These are phyloP conservation scores for Torymus texanus DNA, from an alignment of 2,888 invertebrate species.

Conservation along the genomic window DNA sequence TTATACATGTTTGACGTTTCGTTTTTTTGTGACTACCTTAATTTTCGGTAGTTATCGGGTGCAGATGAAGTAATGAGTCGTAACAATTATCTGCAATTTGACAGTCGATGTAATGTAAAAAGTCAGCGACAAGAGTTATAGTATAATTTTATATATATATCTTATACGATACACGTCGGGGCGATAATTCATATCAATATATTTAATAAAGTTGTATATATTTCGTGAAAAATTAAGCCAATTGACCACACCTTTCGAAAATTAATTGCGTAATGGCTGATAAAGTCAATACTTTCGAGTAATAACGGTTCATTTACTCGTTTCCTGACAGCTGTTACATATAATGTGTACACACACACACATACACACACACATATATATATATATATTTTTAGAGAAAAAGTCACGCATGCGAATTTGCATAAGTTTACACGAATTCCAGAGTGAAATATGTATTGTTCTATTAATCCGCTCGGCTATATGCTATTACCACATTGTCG, in stretches of 20 bases:
- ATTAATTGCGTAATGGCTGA: constrained; percentile 14
- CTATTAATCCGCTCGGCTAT: not conserved
- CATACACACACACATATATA: too few relatives aligned
- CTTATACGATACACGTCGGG: not conserved
- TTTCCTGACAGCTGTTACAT: not conserved
- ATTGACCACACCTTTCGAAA: constrained; percentile 21
- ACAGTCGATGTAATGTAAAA: not conserved
- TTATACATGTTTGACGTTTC: too few relatives aligned
- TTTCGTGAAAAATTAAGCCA: not conserved
- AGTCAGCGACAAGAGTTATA: too few relatives aligned
- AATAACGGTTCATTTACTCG: not conserved
- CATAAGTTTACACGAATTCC: not conserved
- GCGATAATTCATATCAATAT: constrained; percentile 4
- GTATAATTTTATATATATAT: too few relatives aligned
- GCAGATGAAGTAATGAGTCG: not conserved
- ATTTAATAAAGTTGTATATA: not conserved
- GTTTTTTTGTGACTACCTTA: not conserved
- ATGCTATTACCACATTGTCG: constrained; percentile 3
- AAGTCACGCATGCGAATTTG: not conserved
- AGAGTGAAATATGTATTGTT: constrained; percentile 13
- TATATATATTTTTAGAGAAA: constrained; percentile 4
- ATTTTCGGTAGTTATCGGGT: not conserved
- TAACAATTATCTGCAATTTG: not conserved
- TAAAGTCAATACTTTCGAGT: not conserved
- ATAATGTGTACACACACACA: too few relatives aligned